A percentile compares a stretch with the other conserved stretches of the same genome.
phyloP scores from a whole-genome alignment of 2,888 invertebrate genomes.

The Mimas tiliae region DNA sequence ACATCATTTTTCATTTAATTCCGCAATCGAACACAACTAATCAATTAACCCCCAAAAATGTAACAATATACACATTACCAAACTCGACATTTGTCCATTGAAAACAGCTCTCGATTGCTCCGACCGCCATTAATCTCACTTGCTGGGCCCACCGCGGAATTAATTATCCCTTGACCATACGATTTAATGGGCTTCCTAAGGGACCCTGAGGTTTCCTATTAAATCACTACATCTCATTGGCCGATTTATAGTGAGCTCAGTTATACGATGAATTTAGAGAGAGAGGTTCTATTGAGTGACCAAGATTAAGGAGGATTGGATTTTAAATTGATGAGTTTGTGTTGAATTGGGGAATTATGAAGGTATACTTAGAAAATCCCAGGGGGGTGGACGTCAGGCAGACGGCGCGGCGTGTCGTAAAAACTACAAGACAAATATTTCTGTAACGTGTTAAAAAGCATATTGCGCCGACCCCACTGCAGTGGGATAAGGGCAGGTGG shows the following conservation, averaged over 20 bases:
- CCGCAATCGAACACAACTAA: background rate
- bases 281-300: slow-evolving; percentile 32
- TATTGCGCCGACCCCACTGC: no score
- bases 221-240: slow-evolving; percentile 84
- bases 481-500: no score
- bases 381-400: no score
- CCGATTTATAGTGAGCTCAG: slow-evolving; percentile 78
- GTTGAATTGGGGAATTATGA: background rate
- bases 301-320: slow-evolving; percentile 19
- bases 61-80: slow-evolving; percentile 67
- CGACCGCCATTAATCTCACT: slow-evolving; percentile 80
- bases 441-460: no score
- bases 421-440: no score
- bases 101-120: slow-evolving; percentile 72
- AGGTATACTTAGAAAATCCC: no score
- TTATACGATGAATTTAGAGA: slow-evolving; percentile 49
- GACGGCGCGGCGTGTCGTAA: no score
- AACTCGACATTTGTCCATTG: slow-evolving; percentile 52
- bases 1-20: background rate
- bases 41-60: slow-evolving; percentile 35
- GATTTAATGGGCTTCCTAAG: slow-evolving; percentile 83
- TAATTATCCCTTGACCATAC: slow-evolving; percentile 85
- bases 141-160: slow-evolving; percentile 78
- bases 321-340: slow-evolving; percentile 12
- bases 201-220: slow-evolving; percentile 81